Conservation (phyloP, 2,888 invertebrate genomes). For the Eueremaeus valkanovi region DNA sequence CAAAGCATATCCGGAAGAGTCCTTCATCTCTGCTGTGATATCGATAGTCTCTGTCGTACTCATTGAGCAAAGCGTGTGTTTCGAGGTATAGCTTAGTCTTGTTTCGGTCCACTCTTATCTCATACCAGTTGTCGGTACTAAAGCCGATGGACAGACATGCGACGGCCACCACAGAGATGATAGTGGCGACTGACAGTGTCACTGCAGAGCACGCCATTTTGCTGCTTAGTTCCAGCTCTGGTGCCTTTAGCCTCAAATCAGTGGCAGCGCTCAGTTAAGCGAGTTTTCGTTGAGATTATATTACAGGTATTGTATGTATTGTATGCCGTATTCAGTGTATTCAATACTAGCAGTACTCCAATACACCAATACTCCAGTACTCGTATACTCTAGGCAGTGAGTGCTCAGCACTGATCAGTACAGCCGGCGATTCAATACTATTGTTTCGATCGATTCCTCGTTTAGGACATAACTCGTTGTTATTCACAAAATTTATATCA, state of each 20-base stretch:
- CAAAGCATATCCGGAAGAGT: conserved; percentile 88
- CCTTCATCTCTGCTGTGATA: conserved; percentile 90
- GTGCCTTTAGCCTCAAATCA: too few species aligned
- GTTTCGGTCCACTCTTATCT: conserved; percentile 82
- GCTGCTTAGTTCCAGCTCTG: too few species aligned
- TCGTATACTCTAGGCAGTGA: too few species aligned
- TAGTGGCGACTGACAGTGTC: conserved; percentile 89
- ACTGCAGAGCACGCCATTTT: conserved; percentile 61
- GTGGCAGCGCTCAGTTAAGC: conserved; percentile 14
- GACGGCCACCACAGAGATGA: conserved; percentile 90
- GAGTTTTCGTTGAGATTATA: background rate
- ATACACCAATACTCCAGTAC: too few species aligned
- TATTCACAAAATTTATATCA: background rate
- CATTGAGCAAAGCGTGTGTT: conserved; percentile 43
- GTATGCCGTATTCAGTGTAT: too few species aligned
- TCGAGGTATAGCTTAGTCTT: conserved; percentile 69
- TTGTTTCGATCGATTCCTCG: background rate
- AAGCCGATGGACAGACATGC: conserved; percentile 89
- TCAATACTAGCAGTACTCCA: too few species aligned
- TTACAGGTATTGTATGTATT: too few species aligned
- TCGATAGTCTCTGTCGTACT: conserved; percentile 75
- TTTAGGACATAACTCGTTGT: background rate
- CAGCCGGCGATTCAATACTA: background rate
- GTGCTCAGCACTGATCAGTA: background rate
- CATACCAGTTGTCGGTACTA: conserved; percentile 94